Percentiles rank a stretch among this genome's conserved stretches.
These are phyloP conservation scores for Tautogolabrus adspersus DNA, from an alignment of 2,113 vertebrate genomes.

Conservation along the genomic window DNA sequence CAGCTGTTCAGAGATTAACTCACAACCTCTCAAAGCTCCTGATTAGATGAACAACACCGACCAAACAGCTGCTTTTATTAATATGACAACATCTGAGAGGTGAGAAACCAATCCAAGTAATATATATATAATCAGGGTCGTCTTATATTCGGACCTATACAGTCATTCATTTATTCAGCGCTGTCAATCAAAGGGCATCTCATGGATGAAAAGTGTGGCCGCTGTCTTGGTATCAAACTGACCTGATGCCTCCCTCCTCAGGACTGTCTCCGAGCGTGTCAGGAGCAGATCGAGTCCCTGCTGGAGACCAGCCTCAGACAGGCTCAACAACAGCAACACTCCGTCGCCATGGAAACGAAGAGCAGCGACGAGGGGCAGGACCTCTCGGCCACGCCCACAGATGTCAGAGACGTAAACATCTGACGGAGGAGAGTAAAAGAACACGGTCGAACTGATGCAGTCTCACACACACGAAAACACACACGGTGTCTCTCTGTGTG, in stretches of 20 bases:
- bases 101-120: too few relatives aligned
- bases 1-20: too few relatives aligned
- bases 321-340: conserved; percentile 80
- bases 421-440: conserved; percentile 76
- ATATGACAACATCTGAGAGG: too few relatives aligned
- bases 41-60: too few relatives aligned
- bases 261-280: conserved; percentile 96
- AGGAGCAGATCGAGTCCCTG: conserved; percentile 95
- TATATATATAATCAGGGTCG: too few relatives aligned
- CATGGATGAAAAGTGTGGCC: too few relatives aligned
- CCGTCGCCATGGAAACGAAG: conserved; percentile 89
- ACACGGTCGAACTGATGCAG: background rate
- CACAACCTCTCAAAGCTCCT: too few relatives aligned
- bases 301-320: conserved; percentile 94
- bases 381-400: conserved; percentile 93
- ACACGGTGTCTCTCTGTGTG: too few relatives aligned
- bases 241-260: conserved; percentile 52
- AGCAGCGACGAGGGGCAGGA: conserved; percentile 87
- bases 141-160: too few relatives aligned
- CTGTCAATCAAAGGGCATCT: too few relatives aligned
- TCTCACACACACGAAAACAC: background rate
- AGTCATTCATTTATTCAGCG: too few relatives aligned
- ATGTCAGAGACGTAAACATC: conserved; percentile 94
- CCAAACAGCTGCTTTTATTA: too few relatives aligned
- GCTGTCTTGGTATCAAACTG: background rate